Percentiles rank a stretch among this genome's conserved stretches.
Conservation (phyloP, 2,888 invertebrate species). For the Noctua comes region DNA sequence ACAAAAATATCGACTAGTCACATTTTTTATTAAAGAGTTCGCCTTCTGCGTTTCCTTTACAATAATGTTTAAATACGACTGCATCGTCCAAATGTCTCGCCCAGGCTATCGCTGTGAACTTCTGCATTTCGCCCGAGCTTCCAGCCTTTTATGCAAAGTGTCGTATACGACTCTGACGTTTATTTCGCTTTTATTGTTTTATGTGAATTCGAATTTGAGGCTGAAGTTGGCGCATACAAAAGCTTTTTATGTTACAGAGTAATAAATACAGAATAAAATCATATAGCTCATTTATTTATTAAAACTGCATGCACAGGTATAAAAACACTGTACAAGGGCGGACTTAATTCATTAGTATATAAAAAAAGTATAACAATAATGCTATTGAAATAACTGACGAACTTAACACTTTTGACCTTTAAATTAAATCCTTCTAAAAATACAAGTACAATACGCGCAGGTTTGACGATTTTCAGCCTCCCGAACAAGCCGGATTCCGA, state of each 20-base stretch:
- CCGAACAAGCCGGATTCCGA: too few relatives aligned
- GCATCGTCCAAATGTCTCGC: conserved; percentile 44
- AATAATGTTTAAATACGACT: conserved; percentile 15
- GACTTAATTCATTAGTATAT: background rate
- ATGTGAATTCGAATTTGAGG: conserved; percentile 23
- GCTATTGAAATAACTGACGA: background rate
- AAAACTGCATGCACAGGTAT: too few relatives aligned
- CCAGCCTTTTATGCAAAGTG: conserved; percentile 56
- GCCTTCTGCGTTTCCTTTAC: conserved; percentile 20
- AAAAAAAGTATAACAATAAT: background rate
- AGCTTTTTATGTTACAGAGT: background rate
- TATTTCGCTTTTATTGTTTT: conserved; percentile 38
- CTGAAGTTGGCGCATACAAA: background rate
- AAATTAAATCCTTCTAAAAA: background rate
- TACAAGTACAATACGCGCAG: too few relatives aligned
- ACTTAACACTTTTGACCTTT: background rate
- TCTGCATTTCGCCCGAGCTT: conserved; percentile 33
- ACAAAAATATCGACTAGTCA: background rate
- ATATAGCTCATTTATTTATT: too few relatives aligned
- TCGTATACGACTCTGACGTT: conserved; percentile 20
- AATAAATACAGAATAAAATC: background rate
- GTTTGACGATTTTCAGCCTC: too few relatives aligned
- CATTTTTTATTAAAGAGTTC: background rate
- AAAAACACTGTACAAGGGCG: too few relatives aligned
- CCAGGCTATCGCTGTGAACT: conserved; percentile 44